phyloP scores from a whole-genome alignment of 1,140 invertebrate genomes.

The Condylostylus longicornis region DNA sequence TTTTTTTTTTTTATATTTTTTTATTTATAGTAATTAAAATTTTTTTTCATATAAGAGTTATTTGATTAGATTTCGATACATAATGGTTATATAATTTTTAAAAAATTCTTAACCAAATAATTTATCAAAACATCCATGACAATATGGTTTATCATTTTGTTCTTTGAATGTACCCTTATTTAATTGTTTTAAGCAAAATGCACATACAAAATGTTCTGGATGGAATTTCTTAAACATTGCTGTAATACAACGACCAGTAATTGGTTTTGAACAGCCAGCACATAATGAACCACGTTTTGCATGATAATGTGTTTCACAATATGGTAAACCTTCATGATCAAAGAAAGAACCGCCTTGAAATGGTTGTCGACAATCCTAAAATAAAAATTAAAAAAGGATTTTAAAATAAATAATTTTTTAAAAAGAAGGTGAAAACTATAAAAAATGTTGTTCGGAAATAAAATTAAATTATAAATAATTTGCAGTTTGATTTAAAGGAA shows the following conservation, averaged over 20 bases:
- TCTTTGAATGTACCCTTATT: conserved; percentile 98
- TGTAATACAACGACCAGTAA: conserved; percentile 92
- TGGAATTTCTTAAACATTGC: conserved; percentile 99
- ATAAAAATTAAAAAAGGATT: conserved; percentile 19
- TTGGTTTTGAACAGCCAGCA: conserved; percentile 93
- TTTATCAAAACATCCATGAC: conserved; percentile 94
- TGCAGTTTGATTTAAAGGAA: no score
- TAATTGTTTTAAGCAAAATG: conserved; percentile 91
- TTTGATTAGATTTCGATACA: no score
- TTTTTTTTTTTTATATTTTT: no score
- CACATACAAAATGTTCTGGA: conserved; percentile 90
- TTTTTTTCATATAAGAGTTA: no score
- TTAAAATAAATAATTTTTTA: conserved; percentile 1
- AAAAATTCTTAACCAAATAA: conserved; percentile 86
- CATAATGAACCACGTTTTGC: conserved; percentile 90
- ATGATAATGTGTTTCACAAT: conserved; percentile 97
- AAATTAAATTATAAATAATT: no score
- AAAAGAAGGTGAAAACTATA: background rate
- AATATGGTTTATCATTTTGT: conserved; percentile 96
- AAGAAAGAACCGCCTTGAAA: conserved; percentile 90
- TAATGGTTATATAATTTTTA: no score
- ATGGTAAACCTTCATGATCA: conserved; percentile 89
- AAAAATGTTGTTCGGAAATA: no score
- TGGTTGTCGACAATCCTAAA: conserved; percentile 79
- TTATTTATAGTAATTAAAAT: no score